Evolutionary conservation across 2,113 vertebrate genomes (phyloP), one percentile per base, ranked within the genome.

Genomic region (Castor canadensis): DNA sequence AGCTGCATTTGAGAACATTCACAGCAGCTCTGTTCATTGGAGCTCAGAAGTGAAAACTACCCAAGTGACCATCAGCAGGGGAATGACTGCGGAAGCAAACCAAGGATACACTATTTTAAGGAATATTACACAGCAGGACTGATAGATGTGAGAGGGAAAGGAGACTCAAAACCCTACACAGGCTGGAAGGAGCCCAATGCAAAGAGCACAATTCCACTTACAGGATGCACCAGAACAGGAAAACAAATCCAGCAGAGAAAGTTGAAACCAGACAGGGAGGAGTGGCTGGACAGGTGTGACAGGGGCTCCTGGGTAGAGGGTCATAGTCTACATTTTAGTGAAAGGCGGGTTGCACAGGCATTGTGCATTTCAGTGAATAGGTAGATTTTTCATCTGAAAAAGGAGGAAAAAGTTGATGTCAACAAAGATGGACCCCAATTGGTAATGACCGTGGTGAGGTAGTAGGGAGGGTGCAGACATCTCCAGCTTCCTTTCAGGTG

Each of bases 371-470:
- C n/a, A 0, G 6, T 4, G 3, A n/a, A n/a, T 38, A 7, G 12
- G 64, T 15, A 10, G 71, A 9, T 32, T 52, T 66, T 79, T 73
- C 15, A 19, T 30, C 56, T 47, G 15, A 49, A 52, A 49, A 66
- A 72, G 52, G 22, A 24, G 28, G 19, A 10, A 10, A 86, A 32
- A 11, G 35, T 7, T 1, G 49, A 17, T 45, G 8, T 5, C 16
- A 93, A 30, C 54, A 45, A 43, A 76, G 3, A 1, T 7, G 2
- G 62, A 54, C 24, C 28, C 17, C 43, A 0, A 45, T 76, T 76
- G 8, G 56, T 30, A 67, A 49, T 0, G 13, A 38, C 26, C 24
- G 0, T 0, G 22, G 45, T 1, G 10, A 35, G 6, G 26, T 49
- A 9, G 24, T 40, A 22, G 5, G 26, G 72, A 64, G 58, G 20